These are phyloP conservation scores for Uria lomvia DNA, from an alignment of 2,113 vertebrate genomes.

Conservation along the genomic window DNA sequence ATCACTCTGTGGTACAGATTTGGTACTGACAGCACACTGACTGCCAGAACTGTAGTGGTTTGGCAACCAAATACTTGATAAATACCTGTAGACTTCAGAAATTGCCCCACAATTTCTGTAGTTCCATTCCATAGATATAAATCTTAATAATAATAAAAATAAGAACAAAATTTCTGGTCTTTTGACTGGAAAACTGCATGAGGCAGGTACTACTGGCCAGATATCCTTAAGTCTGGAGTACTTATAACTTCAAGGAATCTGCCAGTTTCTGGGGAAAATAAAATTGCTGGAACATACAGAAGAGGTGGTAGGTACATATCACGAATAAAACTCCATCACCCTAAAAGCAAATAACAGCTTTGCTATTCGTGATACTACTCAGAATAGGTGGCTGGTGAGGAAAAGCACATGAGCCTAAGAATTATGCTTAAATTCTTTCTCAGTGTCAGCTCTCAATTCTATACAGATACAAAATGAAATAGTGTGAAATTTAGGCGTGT, in stretches of 20 bases:
- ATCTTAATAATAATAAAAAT: neutral
- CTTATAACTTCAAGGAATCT: neutral
- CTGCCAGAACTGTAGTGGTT: neutral
- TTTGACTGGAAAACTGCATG: neutral
- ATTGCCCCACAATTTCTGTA: neutral
- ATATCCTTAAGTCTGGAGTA: neutral
- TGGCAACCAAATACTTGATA: neutral
- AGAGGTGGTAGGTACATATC: neutral
- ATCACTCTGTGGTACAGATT: neutral
- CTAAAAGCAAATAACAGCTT: neutral
- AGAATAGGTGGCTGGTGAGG: neutral
- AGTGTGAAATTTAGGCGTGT: neutral
- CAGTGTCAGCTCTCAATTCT: neutral
- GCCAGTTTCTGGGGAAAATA: neutral
- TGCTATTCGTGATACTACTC: neutral
- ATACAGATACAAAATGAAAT: neutral
- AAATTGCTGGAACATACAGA: neutral
- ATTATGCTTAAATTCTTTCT: neutral
- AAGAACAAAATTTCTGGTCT: neutral
- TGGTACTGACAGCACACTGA: neutral
- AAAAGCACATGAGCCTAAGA: neutral
- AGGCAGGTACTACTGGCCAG: neutral
- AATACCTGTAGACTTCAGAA: neutral
- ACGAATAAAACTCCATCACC: neutral
- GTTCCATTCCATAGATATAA: neutral